Base-by-base conservation (phyloP, 2,888 invertebrate genomes). In the Leucophora obtusa region DNA sequence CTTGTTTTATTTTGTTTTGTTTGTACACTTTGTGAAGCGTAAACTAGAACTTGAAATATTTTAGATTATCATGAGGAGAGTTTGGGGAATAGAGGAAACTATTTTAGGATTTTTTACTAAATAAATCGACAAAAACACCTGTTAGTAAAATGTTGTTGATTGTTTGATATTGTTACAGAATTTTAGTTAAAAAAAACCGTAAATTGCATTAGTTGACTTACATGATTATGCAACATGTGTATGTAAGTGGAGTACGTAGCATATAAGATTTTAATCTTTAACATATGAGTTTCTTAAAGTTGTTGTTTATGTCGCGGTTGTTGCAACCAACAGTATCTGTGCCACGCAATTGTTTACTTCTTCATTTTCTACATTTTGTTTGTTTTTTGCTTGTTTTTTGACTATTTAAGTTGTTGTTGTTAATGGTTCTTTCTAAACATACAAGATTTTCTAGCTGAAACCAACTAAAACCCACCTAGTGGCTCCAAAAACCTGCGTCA, bases 11-110 rank as follows among this genome's bases (percentile, higher is more conserved):
- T 60, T 70, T 11, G 7, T 33, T 43, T 28, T 15, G 14, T 56
- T 28, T 11, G 5, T 28, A 28, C 28, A 28, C 28, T 28, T 28
- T 28, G 50, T 18, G 63, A 74, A 70, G 70, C 77, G 56, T 69
- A 70, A 81, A 77, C 77, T 77, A 74, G 81, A 81, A 77, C 77
- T 77, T 77, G 77, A 81, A 80, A 69, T 73, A 73, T 66, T 71
- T 71, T 17, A 18, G 24, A 28, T 60, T 47, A 66, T 60, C 65
- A 28, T 56, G 15, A 56, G 33, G 28, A 56, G 28, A 47, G 43
- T n/a, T n/a, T 47, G 43, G 38, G 14, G n/a, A 47, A 14, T 6
- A n/a, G 4, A 38, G 43, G n/a, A 47, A 47, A 14, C 0, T 14
- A 47, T 47, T 6, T 38, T 47, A 47, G n/a, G 53, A 65, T 65